Evolutionary conservation across 2,113 vertebrate genomes (phyloP), one percentile per base, ranked within the genome.

Genomic region (Poecile atricapillus): DNA sequence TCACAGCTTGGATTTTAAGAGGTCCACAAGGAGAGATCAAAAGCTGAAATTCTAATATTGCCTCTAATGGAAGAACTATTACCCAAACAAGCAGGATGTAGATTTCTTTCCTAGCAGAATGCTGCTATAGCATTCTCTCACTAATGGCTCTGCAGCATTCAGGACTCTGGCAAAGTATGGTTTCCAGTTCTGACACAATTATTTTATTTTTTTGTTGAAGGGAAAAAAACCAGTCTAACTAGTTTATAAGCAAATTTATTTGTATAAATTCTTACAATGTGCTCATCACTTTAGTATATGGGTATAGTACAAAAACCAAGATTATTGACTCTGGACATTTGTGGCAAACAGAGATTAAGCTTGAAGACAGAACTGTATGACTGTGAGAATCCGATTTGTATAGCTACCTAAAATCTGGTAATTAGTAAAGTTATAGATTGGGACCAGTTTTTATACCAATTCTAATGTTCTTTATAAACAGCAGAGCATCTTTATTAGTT

Each of bases 1-100:
- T 95, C 95, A 97, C 96, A 97, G 97, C 94, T 96, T 96, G 96
- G 92, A 93, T 96, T 97, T 97, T 96, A 97, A 97, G 83, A 49
- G n/a, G 80, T 92, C 96, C 91, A 93, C 87, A 91, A 97, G 96
- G 97, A 97, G 88, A 95, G 81, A 96, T 94, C 92, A 96, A 97
- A 97, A 96, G 96, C 91, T 75, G 93, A 96, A 96, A 93, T 95
- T 96, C 94, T 94, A 92, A 94, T 94, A 96, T 95, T 93, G 90
- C 82, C 93, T 97, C 95, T 88, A 95, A 97, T 93, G 93, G 90
- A 94, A 71, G 84, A 83, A 95, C 87, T 93, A 93, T 96, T 97
- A 97, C 80, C 87, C 89, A 97, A 93, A 97, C 87, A 93, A 91
- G 88, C 85, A 92, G 87, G 30, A 74, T 92, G 86, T 76, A 93